Evolutionary conservation across 2,113 vertebrate species (phyloP).

Genomic region (Myocastor coypus): DNA sequence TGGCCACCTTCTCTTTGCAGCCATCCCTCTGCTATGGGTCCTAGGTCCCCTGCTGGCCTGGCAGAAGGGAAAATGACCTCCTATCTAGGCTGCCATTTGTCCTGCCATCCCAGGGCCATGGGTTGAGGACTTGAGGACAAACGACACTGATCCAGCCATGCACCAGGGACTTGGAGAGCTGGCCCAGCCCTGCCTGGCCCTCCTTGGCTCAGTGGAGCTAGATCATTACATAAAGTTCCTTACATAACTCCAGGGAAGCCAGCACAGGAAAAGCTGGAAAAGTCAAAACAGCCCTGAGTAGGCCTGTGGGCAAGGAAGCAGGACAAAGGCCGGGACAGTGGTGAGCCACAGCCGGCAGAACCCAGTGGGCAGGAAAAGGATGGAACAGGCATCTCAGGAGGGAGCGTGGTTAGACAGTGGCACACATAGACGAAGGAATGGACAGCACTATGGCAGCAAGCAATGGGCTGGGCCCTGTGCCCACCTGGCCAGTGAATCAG

Average conservation of each 20-base stretch:
- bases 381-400: not conserved
- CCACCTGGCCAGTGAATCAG: not conserved
- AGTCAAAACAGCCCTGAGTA: not conserved
- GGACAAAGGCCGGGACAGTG: not conserved
- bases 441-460: not conserved
- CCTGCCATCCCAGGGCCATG: not conserved
- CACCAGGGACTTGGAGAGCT: not conserved
- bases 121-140: no score
- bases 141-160: not conserved
- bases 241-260: not conserved
- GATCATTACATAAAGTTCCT: not conserved
- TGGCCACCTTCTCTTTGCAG: no score
- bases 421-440: not conserved
- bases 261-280: not conserved
- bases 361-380: not conserved
- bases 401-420: not conserved
- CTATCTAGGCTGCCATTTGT: not conserved
- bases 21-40: fast-evolving
- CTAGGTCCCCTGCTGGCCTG: fast-evolving
- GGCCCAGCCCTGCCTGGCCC: not conserved
- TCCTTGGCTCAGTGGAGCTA: not conserved
- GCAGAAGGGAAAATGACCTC: not conserved
- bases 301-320: not conserved
- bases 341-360: not conserved
- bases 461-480: not conserved